Evolutionary conservation across 2,113 vertebrate genomes (phyloP), one percentile per base, ranked within the genome.

Genomic region (Sprattus sprattus): DNA sequence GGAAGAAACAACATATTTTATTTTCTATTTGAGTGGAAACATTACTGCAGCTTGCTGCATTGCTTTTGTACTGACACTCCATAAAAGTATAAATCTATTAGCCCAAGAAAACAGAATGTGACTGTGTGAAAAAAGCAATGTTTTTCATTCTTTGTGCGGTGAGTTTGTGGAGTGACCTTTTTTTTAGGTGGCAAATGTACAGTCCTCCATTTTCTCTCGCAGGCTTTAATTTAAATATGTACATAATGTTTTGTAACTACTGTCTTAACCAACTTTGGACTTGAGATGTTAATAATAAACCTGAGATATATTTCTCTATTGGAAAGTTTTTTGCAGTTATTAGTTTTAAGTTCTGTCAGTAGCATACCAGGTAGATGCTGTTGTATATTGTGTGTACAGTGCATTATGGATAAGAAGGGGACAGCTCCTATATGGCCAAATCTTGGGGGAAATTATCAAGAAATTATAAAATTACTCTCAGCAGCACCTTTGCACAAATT

Each of bases 181-280:
- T 6, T 71, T 11, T 71, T 32, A 4, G 86, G 46, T 85, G 44
- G 54, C 18, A 45, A 81, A 39, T 86, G 71, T 85, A 85, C 86
- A 88, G 86, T 92, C 86, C 88, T 89, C 90, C 45, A 85, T 87
- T 90, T 90, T 64, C 89, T 92, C 86, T 89, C 85, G 85, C 82
- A 90, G 89, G 90, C 85, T 91, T 89, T 91, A 90, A 91, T 67
- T 90, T 90, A 85, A 85, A 89, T 85, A 25, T 93, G 91, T 93
- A 93, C 84, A 93, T 94, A 94, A 86, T 91, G 91, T 94, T 94
- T 94, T 93, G 88, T 92, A 91, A 94, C 92, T 92, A 91, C 89
- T 90, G 91, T 93, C 92, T 91, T 88, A 91, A 93, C 90, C 87
- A 89, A 93, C 94, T 92, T 92, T 88, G 91, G 88, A 88, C 92